Conservation (phyloP, 2,113 vertebrate genomes). For the Emberiza fucata region DNA sequence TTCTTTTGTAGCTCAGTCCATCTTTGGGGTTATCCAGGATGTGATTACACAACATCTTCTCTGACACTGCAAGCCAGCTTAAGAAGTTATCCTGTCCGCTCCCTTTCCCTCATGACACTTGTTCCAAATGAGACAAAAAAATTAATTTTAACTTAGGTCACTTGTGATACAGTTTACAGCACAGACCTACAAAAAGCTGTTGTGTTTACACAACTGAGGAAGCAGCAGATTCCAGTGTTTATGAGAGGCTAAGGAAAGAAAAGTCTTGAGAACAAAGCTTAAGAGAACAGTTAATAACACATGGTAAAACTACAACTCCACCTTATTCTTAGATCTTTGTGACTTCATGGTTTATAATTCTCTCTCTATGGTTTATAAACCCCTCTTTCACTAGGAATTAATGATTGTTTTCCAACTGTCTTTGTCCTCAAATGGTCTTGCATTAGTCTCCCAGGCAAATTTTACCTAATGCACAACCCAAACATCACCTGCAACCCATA, state of each 20-base stretch:
- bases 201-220: not conserved
- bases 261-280: not conserved
- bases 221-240: not conserved
- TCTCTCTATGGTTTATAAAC: not conserved
- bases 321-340: not conserved
- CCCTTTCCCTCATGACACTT: not conserved
- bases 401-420: not conserved
- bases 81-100: not conserved
- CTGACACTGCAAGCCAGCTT: not conserved
- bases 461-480: not conserved
- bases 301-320: not conserved
- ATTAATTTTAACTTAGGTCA: not conserved
- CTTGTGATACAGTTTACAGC: not conserved
- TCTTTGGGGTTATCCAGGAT: constrained; percentile 2
- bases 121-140: not conserved
- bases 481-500: not conserved
- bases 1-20: constrained; percentile 6
- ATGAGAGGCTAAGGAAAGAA: not conserved
- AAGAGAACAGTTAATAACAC: not conserved
- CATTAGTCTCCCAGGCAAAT: not conserved
- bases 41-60: constrained; percentile 2
- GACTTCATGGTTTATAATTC: not conserved
- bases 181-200: not conserved
- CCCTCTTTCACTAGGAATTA: not conserved
- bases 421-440: not conserved